A percentile compares a stretch with the other conserved stretches of the same genome.
Conservation (phyloP, 1,140 invertebrate genomes). For the Orchesella cincta region DNA sequence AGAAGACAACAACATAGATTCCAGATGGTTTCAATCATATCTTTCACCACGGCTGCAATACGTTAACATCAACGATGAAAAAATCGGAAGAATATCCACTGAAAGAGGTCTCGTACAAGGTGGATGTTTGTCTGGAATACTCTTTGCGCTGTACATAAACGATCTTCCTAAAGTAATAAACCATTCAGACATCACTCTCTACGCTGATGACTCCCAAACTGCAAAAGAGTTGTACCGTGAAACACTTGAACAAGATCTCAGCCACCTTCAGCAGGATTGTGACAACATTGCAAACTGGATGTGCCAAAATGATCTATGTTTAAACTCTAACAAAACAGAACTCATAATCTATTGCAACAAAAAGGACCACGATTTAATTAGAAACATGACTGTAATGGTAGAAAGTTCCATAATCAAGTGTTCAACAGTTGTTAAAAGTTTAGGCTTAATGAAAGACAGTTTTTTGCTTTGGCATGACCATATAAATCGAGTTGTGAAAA, state of each 20-base stretch:
- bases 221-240: not conserved
- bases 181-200: not conserved
- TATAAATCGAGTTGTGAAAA: not conserved
- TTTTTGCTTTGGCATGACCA: not conserved
- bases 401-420: not conserved
- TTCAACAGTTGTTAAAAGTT: not conserved
- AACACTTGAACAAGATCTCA: not conserved
- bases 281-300: not conserved
- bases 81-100: not conserved
- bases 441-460: constrained; percentile 8
- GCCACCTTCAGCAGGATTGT: not conserved
- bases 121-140: not conserved
- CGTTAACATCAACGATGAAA: not conserved
- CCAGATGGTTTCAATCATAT: constrained; percentile 25
- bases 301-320: not conserved
- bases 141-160: constrained; percentile 6
- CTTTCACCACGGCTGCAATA: constrained; percentile 15
- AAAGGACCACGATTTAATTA: not conserved
- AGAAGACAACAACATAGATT: constrained; percentile 7
- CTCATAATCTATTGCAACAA: not conserved
- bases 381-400: not conserved
- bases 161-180: constrained; percentile 1
- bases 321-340: constrained; percentile 19
- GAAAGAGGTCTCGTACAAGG: constrained; percentile 8
- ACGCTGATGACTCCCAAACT: constrained; percentile 26